These are phyloP conservation scores for Cerceris rybyensis DNA, from an alignment of 2,888 invertebrate species.

Conservation along the genomic window DNA sequence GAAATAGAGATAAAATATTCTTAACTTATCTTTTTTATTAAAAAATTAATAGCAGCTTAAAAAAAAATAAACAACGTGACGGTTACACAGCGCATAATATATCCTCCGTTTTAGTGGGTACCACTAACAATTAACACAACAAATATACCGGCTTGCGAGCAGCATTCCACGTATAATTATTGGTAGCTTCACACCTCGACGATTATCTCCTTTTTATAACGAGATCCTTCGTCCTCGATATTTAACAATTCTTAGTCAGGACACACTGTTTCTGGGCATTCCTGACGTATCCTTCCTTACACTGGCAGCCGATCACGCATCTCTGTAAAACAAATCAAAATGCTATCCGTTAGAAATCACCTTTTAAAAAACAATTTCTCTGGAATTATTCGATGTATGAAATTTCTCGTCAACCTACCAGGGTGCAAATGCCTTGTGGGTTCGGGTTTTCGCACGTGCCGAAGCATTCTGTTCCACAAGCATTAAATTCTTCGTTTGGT, in stretches of 20 bases:
- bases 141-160: background rate
- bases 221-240: background rate
- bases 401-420: conserved; percentile 39
- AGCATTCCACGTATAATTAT: conserved; percentile 1
- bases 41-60: conserved; percentile 11
- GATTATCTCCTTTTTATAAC: too few relatives aligned
- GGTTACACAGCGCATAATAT: conserved; percentile 14
- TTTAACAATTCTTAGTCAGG: conserved; percentile 36
- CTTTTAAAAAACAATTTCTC: background rate
- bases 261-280: conserved; percentile 45
- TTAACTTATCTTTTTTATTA: conserved; percentile 9
- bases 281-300: conserved; percentile 50
- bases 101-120: conserved; percentile 7
- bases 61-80: conserved; percentile 21
- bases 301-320: conserved; percentile 50
- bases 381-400: too few relatives aligned
- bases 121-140: background rate
- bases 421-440: conserved; percentile 12
- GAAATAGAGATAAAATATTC: background rate
- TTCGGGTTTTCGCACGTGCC: conserved; percentile 25
- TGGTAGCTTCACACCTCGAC: background rate
- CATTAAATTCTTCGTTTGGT: conserved; percentile 43
- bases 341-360: background rate
- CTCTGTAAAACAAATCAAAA: conserved; percentile 33
- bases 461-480: conserved; percentile 40